A percentile compares a stretch with the other conserved stretches of the same genome.
phyloP scores from a whole-genome alignment of 2,888 invertebrate genomes.

The Athetis lepigone region DNA sequence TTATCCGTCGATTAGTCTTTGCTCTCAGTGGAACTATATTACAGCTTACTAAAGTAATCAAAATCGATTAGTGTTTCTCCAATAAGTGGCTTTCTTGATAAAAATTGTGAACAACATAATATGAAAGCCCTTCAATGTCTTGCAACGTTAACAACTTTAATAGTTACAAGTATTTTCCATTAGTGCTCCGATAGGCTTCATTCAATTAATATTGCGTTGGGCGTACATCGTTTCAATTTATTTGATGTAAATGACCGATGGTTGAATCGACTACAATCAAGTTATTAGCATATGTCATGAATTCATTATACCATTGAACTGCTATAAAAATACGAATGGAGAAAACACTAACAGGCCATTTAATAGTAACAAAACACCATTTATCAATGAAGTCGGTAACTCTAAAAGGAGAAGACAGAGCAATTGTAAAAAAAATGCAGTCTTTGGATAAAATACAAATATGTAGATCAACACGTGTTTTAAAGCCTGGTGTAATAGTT shows the following conservation, averaged over 20 bases:
- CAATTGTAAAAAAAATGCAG: neutral
- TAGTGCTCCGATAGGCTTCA: conserved; percentile 11
- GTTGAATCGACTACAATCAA: conserved; percentile 2
- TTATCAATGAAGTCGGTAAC: no score
- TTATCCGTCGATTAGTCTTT: no score
- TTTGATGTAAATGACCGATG: conserved; percentile 4
- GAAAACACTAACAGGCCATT: no score
- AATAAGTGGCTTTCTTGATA: neutral
- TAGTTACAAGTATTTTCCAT: conserved; percentile 17
- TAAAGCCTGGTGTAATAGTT: no score
- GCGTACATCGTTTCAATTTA: conserved; percentile 1
- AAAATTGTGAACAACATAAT: neutral
- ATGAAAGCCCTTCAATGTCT: conserved; percentile 20
- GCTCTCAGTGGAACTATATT: neutral
- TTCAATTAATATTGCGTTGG: conserved; percentile 1
- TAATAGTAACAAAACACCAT: no score
- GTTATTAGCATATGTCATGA: neutral
- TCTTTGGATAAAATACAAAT: no score
- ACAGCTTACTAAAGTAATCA: neutral
- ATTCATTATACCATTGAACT: neutral
- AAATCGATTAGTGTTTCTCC: neutral
- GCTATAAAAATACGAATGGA: neutral
- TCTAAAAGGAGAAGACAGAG: neutral
- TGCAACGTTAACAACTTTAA: neutral
- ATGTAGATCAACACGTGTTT: no score